Evolutionary conservation across 2,888 invertebrate species (phyloP).

Genomic region (Drosophila limbata): DNA sequence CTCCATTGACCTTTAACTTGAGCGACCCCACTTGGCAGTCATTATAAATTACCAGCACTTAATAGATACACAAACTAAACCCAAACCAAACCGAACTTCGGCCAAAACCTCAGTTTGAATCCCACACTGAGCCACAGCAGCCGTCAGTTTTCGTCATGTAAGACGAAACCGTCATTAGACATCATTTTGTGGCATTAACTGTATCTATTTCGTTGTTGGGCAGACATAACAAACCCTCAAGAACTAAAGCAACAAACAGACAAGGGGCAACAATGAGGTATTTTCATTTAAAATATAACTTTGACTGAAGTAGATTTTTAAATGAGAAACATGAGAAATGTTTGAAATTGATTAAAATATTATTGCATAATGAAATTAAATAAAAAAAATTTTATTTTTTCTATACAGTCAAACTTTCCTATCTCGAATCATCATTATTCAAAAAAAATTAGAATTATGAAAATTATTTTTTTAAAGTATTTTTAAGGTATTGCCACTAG

Average conservation of each 20-base stretch:
- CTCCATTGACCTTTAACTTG: conserved; percentile 36
- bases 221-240: conserved; percentile 35
- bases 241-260: conserved; percentile 16
- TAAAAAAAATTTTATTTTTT: no score
- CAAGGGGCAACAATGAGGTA: conserved; percentile 12
- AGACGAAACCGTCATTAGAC: conserved; percentile 79
- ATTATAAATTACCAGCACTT: conserved; percentile 40
- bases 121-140: conserved; percentile 26
- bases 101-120: conserved; percentile 11
- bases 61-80: conserved; percentile 32
- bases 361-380: no score
- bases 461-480: no score
- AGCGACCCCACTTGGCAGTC: conserved; percentile 24
- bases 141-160: conserved; percentile 59
- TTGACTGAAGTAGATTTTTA: neutral
- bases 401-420: no score
- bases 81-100: neutral
- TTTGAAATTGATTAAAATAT: neutral
- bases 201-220: conserved; percentile 62
- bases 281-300: neutral
- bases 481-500: no score
- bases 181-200: conserved; percentile 79
- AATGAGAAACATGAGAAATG: no score
- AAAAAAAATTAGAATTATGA: no score
- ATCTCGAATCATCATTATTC: no score